phyloP scores from a whole-genome alignment of 2,113 vertebrate species.

The Pachyramphus minor region DNA sequence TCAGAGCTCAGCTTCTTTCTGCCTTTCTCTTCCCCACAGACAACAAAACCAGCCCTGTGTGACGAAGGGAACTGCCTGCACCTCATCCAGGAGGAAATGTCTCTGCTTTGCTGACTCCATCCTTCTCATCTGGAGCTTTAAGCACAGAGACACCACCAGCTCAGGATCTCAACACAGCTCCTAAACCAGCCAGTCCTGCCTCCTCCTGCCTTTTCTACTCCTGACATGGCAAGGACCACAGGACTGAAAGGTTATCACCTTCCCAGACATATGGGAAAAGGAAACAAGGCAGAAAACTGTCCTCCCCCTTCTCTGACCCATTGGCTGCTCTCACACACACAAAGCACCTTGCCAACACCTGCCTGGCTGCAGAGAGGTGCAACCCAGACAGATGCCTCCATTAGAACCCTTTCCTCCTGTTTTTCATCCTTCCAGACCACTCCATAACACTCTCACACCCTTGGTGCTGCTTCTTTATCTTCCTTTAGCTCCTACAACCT shows the following conservation, averaged over 20 bases:
- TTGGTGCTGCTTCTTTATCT: accelerated
- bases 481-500: neutral
- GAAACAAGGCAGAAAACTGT: neutral
- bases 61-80: neutral
- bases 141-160: neutral
- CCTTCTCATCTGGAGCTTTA: neutral
- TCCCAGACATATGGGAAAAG: accelerated
- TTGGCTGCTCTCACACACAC: neutral
- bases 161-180: neutral
- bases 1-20: neutral
- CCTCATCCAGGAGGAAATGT: accelerated
- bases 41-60: accelerated
- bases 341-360: neutral
- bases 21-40: neutral
- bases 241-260: neutral
- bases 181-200: neutral
- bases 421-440: neutral
- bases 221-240: accelerated
- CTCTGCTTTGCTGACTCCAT: neutral
- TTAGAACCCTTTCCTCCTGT: neutral
- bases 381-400: neutral
- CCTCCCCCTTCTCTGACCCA: neutral
- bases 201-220: accelerated
- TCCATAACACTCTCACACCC: neutral
- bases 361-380: neutral